phyloP scores from a whole-genome alignment of 2,113 vertebrate species.

The Fukomys damarensis region DNA sequence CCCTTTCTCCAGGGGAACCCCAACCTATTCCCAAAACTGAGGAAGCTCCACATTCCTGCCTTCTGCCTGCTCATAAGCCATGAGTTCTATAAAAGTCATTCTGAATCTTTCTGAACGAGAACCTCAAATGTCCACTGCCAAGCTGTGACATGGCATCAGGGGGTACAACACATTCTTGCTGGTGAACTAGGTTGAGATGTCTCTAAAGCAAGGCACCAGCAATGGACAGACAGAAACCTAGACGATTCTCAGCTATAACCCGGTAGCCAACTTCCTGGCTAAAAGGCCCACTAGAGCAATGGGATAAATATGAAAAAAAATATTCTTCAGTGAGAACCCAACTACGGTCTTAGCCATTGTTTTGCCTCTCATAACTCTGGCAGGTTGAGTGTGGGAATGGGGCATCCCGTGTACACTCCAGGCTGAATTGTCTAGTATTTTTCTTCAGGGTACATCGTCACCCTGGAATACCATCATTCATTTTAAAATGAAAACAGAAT shows the following conservation, averaged over 20 bases:
- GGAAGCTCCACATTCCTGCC: not conserved
- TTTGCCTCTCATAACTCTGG: too few relatives aligned
- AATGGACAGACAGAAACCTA: not conserved
- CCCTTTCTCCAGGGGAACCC: not conserved
- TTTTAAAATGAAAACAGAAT: slow-evolving; percentile 2
- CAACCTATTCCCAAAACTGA: not conserved
- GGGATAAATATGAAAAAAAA: not conserved
- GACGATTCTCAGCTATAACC: not conserved
- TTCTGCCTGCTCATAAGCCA: not conserved
- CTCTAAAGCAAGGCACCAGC: not conserved
- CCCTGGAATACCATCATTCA: not conserved
- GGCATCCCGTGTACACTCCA: too few relatives aligned
- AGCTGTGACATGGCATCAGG: not conserved
- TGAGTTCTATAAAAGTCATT: not conserved
- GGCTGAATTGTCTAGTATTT: not conserved
- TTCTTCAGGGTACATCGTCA: not conserved
- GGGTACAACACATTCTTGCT: not conserved
- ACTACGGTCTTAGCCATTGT: not conserved
- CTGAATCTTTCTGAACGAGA: not conserved
- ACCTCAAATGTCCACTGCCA: not conserved
- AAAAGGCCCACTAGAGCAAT: not conserved
- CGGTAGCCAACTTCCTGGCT: not conserved
- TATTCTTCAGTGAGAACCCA: not conserved
- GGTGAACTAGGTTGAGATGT: not conserved
- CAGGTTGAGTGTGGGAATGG: fast-evolving